These are phyloP conservation scores for Auanema freiburgensis DNA, from an alignment of 2,888 invertebrate genomes.

Conservation along the genomic window DNA sequence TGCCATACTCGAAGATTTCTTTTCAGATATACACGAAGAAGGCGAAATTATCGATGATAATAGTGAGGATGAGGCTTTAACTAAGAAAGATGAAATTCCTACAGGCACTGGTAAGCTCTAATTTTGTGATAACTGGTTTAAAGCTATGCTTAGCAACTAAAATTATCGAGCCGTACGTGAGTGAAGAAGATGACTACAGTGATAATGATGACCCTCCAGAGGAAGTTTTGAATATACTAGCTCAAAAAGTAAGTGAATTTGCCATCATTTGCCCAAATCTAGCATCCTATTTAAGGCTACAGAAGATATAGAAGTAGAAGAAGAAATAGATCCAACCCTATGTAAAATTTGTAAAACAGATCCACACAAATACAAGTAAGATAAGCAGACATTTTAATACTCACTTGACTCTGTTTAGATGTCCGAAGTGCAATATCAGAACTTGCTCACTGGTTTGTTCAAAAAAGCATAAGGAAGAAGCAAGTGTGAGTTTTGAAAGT, in stretches of 20 bases:
- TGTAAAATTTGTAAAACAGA: slow-evolving; percentile 39
- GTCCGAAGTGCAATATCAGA: slow-evolving; percentile 53
- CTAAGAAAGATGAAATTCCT: too few species aligned
- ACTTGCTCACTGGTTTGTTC: slow-evolving; percentile 54
- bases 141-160: not conserved
- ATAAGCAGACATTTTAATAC: not conserved
- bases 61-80: not conserved
- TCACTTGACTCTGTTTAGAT: slow-evolving; percentile 28
- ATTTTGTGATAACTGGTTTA: not conserved
- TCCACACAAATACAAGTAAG: slow-evolving; percentile 42
- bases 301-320: not conserved
- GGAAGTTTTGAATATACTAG: slow-evolving; percentile 27
- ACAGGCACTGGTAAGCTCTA: not conserved
- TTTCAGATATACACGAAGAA: slow-evolving; percentile 1
- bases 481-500: slow-evolving; percentile 24
- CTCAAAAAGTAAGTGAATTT: slow-evolving; percentile 20
- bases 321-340: slow-evolving; percentile 27
- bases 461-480: slow-evolving; percentile 50
- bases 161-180: slow-evolving; percentile 3
- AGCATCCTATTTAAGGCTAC: slow-evolving; percentile 1
- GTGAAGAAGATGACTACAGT: slow-evolving; percentile 16
- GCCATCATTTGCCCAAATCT: not conserved
- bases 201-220: slow-evolving; percentile 31
- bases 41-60: slow-evolving; percentile 14
- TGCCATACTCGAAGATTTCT: too few species aligned